Percentiles rank a stretch among this genome's conserved stretches.
phyloP scores from a whole-genome alignment of 2,113 vertebrate genomes.

The Thermophis baileyi region DNA sequence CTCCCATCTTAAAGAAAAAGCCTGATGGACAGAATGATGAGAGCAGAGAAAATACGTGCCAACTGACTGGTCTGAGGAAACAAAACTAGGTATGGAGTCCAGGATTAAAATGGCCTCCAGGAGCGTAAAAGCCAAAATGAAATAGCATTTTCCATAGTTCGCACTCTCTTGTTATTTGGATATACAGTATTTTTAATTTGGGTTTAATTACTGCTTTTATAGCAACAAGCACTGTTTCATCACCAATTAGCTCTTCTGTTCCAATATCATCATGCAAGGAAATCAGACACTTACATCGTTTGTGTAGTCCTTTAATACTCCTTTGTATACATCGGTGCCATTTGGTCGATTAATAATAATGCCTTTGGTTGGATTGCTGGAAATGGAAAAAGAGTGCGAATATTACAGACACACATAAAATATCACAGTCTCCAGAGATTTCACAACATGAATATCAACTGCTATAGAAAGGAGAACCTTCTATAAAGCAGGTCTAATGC shows the following conservation, averaged over 20 bases:
- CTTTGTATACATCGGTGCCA: slow-evolving; percentile 89
- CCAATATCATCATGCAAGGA: neutral
- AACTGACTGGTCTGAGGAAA: neutral
- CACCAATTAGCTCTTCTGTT: neutral
- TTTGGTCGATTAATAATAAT: slow-evolving; percentile 91
- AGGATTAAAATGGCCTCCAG: neutral
- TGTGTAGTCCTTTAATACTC: slow-evolving; percentile 87
- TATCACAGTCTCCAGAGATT: neutral
- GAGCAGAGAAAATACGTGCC: neutral
- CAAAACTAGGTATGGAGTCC: neutral
- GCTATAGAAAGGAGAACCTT: neutral
- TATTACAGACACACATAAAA: neutral
- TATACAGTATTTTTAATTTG: neutral
- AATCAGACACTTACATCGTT: slow-evolving; percentile 72
- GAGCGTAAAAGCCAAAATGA: neutral
- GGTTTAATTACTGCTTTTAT: neutral
- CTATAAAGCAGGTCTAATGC: neutral
- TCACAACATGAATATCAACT: neutral
- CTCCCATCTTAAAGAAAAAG: neutral
- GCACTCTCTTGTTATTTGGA: neutral
- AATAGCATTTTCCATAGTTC: neutral
- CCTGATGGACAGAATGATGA: neutral
- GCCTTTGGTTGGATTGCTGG: slow-evolving; percentile 91
- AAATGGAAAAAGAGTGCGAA: slow-evolving; percentile 39
- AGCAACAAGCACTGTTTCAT: neutral